Base-by-base conservation (phyloP, 2,113 vertebrate species). In the Terrapene triunguis region DNA sequence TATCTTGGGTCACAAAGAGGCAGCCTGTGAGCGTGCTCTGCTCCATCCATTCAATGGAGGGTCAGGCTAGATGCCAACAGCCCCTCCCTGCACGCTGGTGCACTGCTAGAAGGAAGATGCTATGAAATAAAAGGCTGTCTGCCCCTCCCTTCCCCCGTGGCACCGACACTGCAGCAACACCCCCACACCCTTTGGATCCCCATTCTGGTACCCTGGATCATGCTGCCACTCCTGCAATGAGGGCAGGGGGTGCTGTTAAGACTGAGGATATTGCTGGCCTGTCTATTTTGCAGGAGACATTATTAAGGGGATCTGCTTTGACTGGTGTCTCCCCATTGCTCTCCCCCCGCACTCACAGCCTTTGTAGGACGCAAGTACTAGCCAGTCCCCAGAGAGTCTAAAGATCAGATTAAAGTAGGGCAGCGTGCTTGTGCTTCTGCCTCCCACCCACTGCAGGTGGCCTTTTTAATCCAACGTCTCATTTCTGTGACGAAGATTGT, bases 401-500 rank as follows among this genome's bases (percentile, higher is more conserved):
- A 42, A 24, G 69, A 24, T 12, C 1, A 24, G n/a, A 38, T 51
- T 65, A 53, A 93, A 91, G 42, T 9, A 51, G 74, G 54, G 72
- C 59, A 54, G 0, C 0, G 1, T 2, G 6, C 1, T 96, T 80
- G 1, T 2, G 6, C 1, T 96, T 80, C 38, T 80, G 11, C 78
- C 2, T 0, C 6, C 17, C 12, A 55, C 48, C 9, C 1, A 0
- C 4, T 57, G 42, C 2, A 38, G 17, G 21, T 6, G 27, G 82
- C 3, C 5, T 3, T 50, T 76, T 2, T 1, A 0, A 21, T 48
- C 55, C 0, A 0, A 79, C 21, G 3, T 4, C 32, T 5, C 19
- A 11, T 0, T 0, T 69, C 42, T 88, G 1, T 0, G 47, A 32
- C 65, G 35, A 72, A 22, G 42, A 13, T 8, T 13, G 42, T 78